Percentiles rank a stretch among this genome's conserved stretches.
phyloP scores from a whole-genome alignment of 2,113 vertebrate species.

The Electrona antarctica region DNA sequence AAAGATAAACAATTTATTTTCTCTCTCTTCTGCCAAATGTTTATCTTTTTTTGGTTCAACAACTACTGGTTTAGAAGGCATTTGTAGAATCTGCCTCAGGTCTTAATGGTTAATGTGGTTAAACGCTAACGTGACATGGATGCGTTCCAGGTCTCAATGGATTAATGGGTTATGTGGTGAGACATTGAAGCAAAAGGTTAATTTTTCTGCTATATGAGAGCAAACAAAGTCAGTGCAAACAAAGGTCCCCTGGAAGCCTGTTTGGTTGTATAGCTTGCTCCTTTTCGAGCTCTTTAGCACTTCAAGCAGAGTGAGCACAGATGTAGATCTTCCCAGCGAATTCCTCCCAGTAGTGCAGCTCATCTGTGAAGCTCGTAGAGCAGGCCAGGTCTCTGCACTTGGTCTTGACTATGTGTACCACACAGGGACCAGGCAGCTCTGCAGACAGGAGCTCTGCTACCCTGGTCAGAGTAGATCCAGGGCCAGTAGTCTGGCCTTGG shows the following conservation, averaged over 20 bases:
- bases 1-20: too few species aligned
- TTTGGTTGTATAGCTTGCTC: neutral
- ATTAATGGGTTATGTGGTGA: too few species aligned
- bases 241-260: conserved; percentile 5
- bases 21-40: too few species aligned
- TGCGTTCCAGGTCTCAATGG: too few species aligned
- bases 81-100: too few species aligned
- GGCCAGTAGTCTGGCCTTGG: conserved; percentile 52
- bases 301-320: conserved; percentile 77
- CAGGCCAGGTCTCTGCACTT: conserved; percentile 67
- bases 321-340: conserved; percentile 66
- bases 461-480: conserved; percentile 8
- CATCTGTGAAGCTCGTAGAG: conserved; percentile 72
- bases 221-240: neutral
- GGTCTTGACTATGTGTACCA: conserved; percentile 73
- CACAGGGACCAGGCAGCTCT: conserved; percentile 56
- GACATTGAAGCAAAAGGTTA: too few species aligned
- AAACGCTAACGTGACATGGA: too few species aligned
- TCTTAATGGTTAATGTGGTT: too few species aligned
- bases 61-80: too few species aligned
- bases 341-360: conserved; percentile 78
- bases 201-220: too few species aligned
- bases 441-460: conserved; percentile 71
- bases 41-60: too few species aligned
- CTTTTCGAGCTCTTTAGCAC: neutral